These are phyloP conservation scores for Palaemon carinicauda DNA, from an alignment of 1,140 invertebrate species.

Conservation along the genomic window DNA sequence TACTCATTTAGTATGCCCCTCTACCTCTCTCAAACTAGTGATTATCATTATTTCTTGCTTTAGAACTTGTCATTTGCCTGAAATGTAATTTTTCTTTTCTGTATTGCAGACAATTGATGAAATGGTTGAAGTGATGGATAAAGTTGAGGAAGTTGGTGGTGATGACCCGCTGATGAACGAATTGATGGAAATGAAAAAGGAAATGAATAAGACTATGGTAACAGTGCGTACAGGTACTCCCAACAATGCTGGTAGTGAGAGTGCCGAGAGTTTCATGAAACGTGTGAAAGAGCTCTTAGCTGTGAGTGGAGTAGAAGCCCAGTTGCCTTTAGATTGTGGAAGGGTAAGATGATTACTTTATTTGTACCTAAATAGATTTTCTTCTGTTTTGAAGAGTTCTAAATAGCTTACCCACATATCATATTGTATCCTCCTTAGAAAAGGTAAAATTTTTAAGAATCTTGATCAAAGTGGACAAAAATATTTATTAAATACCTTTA, in stretches of 20 bases:
- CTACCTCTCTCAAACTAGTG: too few relatives aligned
- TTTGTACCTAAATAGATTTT: too few relatives aligned
- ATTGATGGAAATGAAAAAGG: neutral
- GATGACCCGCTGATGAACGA: too few relatives aligned
- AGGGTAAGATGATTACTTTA: neutral
- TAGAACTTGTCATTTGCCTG: too few relatives aligned
- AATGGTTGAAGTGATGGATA: neutral
- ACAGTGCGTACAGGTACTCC: neutral
- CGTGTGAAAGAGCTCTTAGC: neutral
- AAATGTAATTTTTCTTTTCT: neutral
- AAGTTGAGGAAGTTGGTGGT: neutral
- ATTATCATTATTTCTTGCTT: too few relatives aligned
- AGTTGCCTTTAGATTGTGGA: slow-evolving; percentile 3
- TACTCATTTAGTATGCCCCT: too few relatives aligned
- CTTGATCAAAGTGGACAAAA: too few relatives aligned
- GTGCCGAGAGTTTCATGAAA: neutral
- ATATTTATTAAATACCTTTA: too few relatives aligned
- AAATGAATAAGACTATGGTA: neutral
- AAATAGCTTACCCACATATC: too few relatives aligned
- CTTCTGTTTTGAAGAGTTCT: too few relatives aligned
- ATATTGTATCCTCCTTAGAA: too few relatives aligned
- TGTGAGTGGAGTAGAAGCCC: neutral
- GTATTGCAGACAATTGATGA: neutral
- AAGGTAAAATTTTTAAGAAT: too few relatives aligned
- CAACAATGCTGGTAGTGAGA: neutral